Conservation (phyloP, 2,113 vertebrate genomes). For the Poicephalus gulielmi region DNA sequence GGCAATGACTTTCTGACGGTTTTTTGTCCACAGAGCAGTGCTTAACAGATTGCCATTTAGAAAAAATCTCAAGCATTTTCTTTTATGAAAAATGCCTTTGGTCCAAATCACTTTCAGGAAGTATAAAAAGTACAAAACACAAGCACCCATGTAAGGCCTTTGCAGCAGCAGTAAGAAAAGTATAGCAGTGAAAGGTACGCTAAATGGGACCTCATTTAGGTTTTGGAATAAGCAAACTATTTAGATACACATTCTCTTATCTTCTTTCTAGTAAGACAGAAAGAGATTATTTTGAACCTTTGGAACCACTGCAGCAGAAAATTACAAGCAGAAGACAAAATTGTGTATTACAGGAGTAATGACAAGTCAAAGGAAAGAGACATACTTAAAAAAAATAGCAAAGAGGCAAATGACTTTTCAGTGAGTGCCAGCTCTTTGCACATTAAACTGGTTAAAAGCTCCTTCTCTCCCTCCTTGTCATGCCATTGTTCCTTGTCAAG, state of each 20-base stretch:
- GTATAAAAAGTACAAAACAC: neutral
- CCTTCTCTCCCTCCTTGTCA: slow-evolving; percentile 4
- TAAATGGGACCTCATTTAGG: neutral
- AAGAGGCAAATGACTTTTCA: slow-evolving; percentile 52
- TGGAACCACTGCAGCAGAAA: slow-evolving; percentile 63
- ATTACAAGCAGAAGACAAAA: slow-evolving; percentile 66
- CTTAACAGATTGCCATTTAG: slow-evolving; percentile 29
- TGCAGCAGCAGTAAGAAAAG: neutral
- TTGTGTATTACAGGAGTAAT: slow-evolving; percentile 54
- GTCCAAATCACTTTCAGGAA: neutral
- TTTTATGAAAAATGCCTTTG: slow-evolving; percentile 20
- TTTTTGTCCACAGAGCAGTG: neutral
- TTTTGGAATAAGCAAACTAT: slow-evolving; percentile 54
- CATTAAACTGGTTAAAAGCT: slow-evolving; percentile 31
- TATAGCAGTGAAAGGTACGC: neutral
- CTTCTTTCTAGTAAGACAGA: slow-evolving; percentile 25
- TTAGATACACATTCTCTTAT: slow-evolving; percentile 16
- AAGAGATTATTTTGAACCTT: slow-evolving; percentile 58
- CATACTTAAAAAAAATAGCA: neutral
- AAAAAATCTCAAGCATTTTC: slow-evolving; percentile 1
- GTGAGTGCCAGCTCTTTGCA: neutral
- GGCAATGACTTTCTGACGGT: slow-evolving; percentile 2
- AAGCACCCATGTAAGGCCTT: neutral
- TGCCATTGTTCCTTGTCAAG: slow-evolving; percentile 47
- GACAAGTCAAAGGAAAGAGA: slow-evolving; percentile 57